These are phyloP conservation scores for Oncopeltus fasciatus DNA, from an alignment of 1,140 invertebrate genomes.

Conservation along the genomic window DNA sequence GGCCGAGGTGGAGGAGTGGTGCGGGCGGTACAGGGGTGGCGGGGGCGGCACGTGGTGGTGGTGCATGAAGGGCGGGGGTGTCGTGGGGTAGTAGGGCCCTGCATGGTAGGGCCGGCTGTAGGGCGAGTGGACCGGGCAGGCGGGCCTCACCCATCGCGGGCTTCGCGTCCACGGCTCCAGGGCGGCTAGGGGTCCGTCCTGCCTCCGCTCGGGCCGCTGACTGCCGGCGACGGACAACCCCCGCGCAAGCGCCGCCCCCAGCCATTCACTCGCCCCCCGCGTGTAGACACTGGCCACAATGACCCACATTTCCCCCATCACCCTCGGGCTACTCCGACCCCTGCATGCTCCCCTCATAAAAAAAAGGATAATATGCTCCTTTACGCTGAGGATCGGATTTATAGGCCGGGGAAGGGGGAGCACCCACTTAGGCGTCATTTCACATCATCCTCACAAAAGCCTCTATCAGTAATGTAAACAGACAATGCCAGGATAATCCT, in stretches of 20 bases:
- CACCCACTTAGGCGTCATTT: too few species aligned
- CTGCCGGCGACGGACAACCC: neutral
- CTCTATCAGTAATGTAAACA: too few species aligned
- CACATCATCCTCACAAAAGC: too few species aligned
- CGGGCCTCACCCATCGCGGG: conserved; percentile 16
- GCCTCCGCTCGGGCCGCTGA: neutral
- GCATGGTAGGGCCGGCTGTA: conserved; percentile 6
- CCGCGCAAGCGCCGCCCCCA: neutral
- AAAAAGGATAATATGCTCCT: too few species aligned
- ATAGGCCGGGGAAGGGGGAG: too few species aligned
- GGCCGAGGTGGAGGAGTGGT: conserved; percentile 1
- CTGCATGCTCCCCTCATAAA: too few species aligned
- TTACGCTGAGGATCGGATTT: too few species aligned
- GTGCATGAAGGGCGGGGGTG: conserved; percentile 11
- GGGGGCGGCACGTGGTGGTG: conserved; percentile 9
- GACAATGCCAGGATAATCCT: too few species aligned
- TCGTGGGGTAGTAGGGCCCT: conserved; percentile 13
- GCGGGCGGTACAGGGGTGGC: neutral
- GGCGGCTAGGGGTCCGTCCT: conserved; percentile 1
- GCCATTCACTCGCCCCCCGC: neutral
- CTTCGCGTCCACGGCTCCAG: conserved; percentile 12
- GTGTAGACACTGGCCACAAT: too few species aligned
- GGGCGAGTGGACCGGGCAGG: conserved; percentile 15
- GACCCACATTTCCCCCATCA: too few species aligned
- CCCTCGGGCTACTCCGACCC: too few species aligned